Evolutionary conservation across 1,140 invertebrate genomes (phyloP), one percentile per base, ranked within the genome.

Genomic region (Luehdorfia chinensis): DNA sequence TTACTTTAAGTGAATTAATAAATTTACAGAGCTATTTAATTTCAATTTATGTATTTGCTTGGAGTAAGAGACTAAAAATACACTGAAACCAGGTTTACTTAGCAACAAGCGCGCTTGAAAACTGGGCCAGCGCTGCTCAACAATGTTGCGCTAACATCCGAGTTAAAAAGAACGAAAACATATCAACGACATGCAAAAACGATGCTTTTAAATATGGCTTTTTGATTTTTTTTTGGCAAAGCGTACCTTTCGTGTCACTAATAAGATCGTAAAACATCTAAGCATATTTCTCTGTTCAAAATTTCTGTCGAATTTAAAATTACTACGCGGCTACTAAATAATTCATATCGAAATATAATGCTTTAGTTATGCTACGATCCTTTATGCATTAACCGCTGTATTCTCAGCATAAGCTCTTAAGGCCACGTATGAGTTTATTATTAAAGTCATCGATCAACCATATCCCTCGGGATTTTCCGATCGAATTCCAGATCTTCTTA

Each of bases 361-460:
- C n/a, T n/a, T n/a, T n/a, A n/a, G n/a, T n/a, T n/a, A n/a, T n/a
- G n/a, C n/a, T n/a, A n/a, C n/a, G n/a, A n/a, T n/a, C n/a, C n/a
- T n/a, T n/a, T n/a, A n/a, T n/a, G n/a, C n/a, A n/a, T n/a, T n/a
- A n/a, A n/a, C n/a, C n/a, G n/a, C n/a, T n/a, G n/a, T n/a, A n/a
- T n/a, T n/a, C n/a, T n/a, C n/a, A n/a, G n/a, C n/a, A n/a, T n/a
- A 30, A 30, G 39, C 39, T 28, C 13, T 43, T 28, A 30, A 43
- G 27, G 39, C 27, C 5, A 16, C 14, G 27, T 43, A 16, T 18
- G 27, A 43, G 39, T 43, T 30, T 43, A 30, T 43, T 43, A 43
- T 30, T 43, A 43, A 43, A 43, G 14, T 43, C 39, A 43, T 43
- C 39, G n/a, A 43, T 43, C 39, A 43, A 43, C 7, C 27, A 28